These are phyloP conservation scores for Gambusia yucatana DNA, from an alignment of 2,797 vertebrate species.

Conservation along the genomic window DNA sequence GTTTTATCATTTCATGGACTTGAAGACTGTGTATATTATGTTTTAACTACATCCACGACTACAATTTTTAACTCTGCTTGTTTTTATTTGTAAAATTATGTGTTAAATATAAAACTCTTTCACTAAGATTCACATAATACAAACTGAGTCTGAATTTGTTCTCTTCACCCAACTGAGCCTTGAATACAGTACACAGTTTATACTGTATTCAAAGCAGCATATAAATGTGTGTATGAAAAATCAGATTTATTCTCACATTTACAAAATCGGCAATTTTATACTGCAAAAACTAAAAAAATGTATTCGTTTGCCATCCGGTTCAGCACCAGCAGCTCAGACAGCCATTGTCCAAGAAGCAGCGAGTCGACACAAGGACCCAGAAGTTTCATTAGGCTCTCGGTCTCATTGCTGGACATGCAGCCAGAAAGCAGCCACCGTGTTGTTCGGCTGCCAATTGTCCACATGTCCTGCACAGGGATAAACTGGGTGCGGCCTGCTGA, in stretches of 20 bases:
- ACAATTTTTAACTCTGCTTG: background rate
- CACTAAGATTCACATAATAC: background rate
- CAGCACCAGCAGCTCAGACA: constrained; percentile 37
- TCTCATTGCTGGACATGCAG: constrained; percentile 42
- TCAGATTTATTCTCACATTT: background rate
- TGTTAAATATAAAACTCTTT: background rate
- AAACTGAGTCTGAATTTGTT: background rate
- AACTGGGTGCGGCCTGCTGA: constrained; percentile 52
- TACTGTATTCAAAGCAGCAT: background rate
- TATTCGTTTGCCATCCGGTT: constrained; percentile 19
- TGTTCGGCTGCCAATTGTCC: constrained; percentile 54
- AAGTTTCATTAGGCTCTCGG: constrained; percentile 64
- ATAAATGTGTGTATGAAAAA: background rate
- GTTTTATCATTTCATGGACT: background rate
- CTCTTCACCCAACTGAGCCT: background rate
- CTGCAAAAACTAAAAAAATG: background rate
- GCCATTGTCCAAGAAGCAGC: constrained; percentile 43
- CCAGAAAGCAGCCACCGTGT: constrained; percentile 56
- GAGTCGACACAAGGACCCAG: constrained; percentile 60
- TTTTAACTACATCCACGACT: background rate
- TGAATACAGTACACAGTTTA: background rate
- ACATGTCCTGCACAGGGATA: constrained; percentile 56
- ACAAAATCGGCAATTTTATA: background rate
- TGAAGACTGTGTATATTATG: background rate
- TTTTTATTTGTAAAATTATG: background rate